These are phyloP conservation scores for Kryphioiulus occultus DNA, from an alignment of 2,888 invertebrate species.

Conservation along the genomic window DNA sequence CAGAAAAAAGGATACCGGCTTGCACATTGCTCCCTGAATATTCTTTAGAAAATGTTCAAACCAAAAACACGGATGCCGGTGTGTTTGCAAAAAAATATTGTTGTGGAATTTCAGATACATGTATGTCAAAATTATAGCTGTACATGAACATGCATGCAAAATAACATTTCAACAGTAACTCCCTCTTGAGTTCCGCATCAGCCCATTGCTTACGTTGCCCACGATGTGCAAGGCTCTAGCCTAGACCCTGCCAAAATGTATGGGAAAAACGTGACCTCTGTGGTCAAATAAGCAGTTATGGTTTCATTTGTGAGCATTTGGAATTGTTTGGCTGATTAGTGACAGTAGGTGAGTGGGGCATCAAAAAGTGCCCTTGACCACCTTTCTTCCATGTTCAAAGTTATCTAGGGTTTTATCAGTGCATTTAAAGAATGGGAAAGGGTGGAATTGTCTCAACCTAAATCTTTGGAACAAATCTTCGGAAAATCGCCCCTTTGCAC, in stretches of 20 bases:
- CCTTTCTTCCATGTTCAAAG: not conserved
- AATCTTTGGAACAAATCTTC: not conserved
- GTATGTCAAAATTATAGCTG: too few relatives aligned
- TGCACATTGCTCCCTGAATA: not conserved
- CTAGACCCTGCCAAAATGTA: not conserved
- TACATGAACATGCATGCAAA: too few relatives aligned
- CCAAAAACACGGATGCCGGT: not conserved
- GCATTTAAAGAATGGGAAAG: not conserved
- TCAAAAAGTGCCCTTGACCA: constrained; percentile 9
- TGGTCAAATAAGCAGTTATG: constrained; percentile 7
- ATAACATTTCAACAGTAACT: too few relatives aligned
- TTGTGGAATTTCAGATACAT: too few relatives aligned
- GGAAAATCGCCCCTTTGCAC: constrained; percentile 2
- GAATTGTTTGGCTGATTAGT: constrained; percentile 27
- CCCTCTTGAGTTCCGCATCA: not conserved
- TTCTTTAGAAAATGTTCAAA: not conserved
- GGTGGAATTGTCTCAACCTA: constrained; percentile 1
- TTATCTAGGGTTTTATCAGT: not conserved
- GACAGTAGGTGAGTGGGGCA: not conserved
- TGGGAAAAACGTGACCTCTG: not conserved
- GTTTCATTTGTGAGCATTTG: not conserved
- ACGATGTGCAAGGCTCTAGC: not conserved
- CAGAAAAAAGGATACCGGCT: too few relatives aligned
- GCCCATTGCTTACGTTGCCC: not conserved
- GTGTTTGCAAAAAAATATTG: too few relatives aligned